A percentile compares a stretch with the other conserved stretches of the same genome.
Conservation (phyloP, 2,797 vertebrate genomes). For the Sternarchorhynchus goeldii region DNA sequence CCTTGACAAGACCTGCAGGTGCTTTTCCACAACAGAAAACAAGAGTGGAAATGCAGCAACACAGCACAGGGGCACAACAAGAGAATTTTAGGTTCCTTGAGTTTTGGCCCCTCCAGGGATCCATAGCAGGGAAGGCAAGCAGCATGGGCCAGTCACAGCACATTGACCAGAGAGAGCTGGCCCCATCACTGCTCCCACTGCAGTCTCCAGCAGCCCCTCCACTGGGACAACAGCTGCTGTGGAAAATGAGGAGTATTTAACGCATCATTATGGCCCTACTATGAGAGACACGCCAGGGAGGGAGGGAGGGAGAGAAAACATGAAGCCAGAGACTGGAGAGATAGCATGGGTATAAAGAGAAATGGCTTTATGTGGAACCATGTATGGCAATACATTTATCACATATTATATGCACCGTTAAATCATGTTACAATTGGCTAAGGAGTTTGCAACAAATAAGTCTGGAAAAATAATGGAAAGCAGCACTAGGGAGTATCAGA, state of each 20-base stretch:
- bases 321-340: not conserved
- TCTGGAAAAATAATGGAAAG: not conserved
- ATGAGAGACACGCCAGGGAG: slow-evolving; percentile 45
- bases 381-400: slow-evolving; percentile 17
- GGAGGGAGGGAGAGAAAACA: slow-evolving; percentile 1
- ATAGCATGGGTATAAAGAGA: slow-evolving; percentile 27
- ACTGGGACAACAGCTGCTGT: slow-evolving; percentile 54
- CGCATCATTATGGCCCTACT: slow-evolving; percentile 59
- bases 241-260: slow-evolving; percentile 62
- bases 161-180: slow-evolving; percentile 43
- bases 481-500: not conserved
- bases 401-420: not conserved
- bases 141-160: slow-evolving; percentile 44
- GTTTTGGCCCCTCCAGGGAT: slow-evolving; percentile 19
- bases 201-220: slow-evolving; percentile 29
- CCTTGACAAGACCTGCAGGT: no score
- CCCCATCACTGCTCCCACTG: slow-evolving; percentile 11
- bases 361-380: not conserved
- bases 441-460: not conserved
- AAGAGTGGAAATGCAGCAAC: slow-evolving; percentile 4
- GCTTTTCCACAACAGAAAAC: no score
- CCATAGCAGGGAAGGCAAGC: slow-evolving; percentile 21
- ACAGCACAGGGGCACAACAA: slow-evolving; percentile 3
- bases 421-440: not conserved
- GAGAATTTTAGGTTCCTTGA: not conserved